Evolutionary conservation across 2,888 invertebrate species (phyloP), one percentile per base, ranked within the genome.

Genomic region (Empis stercorea): DNA sequence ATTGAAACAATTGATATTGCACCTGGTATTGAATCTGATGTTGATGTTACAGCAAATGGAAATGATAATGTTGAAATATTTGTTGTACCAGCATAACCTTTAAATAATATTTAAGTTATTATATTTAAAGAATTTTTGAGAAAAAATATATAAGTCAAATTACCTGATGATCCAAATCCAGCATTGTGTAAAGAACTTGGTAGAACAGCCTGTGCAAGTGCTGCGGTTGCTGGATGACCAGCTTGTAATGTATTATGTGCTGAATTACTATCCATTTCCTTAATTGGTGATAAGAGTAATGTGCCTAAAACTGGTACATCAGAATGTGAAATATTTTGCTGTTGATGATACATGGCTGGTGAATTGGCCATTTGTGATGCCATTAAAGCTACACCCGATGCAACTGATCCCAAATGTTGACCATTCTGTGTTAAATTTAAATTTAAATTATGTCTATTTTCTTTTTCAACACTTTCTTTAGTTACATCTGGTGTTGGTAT

Each of bases 401-500:
- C 61, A 54, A 80, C 73, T 47, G 49, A 56, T 53, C 57, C 56
- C 48, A 76, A 73, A 45, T 67, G 43, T 30, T 51, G 38, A 20
- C 42, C 17, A 71, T 67, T 52, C 70, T 71, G 66, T 71, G 53
- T 52, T 40, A 52, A 43, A 16, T 47, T 51, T 17, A 49, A 47
- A 6, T 50, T 45, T 39, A 56, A 52, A 36, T 54, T 74, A 39
- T 83, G 67, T 47, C 80, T 74, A 60, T 78, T 78, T 59, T 85
- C 85, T 47, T 81, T 76, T 57, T 84, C 84, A 49, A 79, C 72
- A 17, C 80, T 78, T 65, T 88, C 87, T 66, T 87, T 87, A 30
- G 85, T 81, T 9, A 87, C 87, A 64, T 89, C 89, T 0, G 89
- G 89, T 9, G 89, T 89, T 36, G 89, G 89, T 56, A 91, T 88